Evolutionary conservation across 2,888 invertebrate species (phyloP).

Genomic region (Boloria euphrosyne): DNA sequence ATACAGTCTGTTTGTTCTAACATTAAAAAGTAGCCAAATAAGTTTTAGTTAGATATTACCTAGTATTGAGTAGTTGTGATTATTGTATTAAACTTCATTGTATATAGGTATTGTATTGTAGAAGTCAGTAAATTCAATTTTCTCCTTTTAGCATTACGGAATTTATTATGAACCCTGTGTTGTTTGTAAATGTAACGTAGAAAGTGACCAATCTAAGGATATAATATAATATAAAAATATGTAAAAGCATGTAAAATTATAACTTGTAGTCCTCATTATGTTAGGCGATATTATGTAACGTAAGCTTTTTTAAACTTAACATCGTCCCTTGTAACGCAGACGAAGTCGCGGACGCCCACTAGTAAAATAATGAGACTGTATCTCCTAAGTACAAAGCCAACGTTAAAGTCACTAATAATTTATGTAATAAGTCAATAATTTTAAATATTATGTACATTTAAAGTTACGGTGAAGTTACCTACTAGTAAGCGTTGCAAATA

Average conservation of each 20-base stretch:
- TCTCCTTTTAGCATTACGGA: constrained; percentile 23
- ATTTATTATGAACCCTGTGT: constrained; percentile 15
- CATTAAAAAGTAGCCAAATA: neutral
- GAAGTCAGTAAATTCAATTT: constrained; percentile 6
- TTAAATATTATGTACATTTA: constrained; percentile 53
- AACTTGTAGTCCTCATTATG: constrained; percentile 40
- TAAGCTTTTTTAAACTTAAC: constrained; percentile 9
- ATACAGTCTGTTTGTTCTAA: constrained; percentile 1
- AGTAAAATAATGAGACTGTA: constrained; percentile 59
- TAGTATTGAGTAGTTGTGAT: neutral
- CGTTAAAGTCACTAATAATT: constrained; percentile 31
- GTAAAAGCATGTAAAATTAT: constrained; percentile 6
- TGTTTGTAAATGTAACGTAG: constrained; percentile 20
- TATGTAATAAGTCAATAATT: constrained; percentile 19
- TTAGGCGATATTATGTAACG: neutral
- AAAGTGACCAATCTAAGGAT: constrained; percentile 68
- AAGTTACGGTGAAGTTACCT: constrained; percentile 74
- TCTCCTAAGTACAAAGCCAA: constrained; percentile 72
- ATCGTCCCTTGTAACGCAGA: neutral
- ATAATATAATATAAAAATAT: constrained; percentile 37
- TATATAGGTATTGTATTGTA: constrained; percentile 3
- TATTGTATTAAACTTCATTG: constrained; percentile 12
- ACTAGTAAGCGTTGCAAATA: constrained; percentile 51
- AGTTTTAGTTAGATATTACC: neutral
- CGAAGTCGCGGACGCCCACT: constrained; percentile 12